phyloP scores from a whole-genome alignment of 2,888 invertebrate genomes.

The Acholoe squamosa region DNA sequence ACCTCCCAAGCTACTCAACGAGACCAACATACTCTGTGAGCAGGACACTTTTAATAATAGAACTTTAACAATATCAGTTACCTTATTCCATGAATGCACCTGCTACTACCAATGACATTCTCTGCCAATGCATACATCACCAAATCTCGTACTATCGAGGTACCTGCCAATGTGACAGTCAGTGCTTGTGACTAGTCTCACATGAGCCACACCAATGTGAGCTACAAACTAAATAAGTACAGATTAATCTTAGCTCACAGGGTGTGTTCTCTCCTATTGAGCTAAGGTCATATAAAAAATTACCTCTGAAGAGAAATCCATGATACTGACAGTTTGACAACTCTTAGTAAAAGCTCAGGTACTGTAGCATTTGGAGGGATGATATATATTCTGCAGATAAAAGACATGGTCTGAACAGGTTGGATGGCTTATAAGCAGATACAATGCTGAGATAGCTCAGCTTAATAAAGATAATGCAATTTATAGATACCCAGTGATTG shows the following conservation, averaged over 20 bases:
- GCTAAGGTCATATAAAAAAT: too few relatives aligned
- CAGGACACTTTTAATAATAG: neutral
- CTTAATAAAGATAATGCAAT: neutral
- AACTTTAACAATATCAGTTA: neutral
- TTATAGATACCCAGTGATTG: neutral
- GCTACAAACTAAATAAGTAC: too few relatives aligned
- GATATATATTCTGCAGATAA: neutral
- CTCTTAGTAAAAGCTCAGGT: too few relatives aligned
- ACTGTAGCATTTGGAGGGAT: neutral
- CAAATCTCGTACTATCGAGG: too few relatives aligned
- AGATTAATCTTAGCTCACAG: too few relatives aligned
- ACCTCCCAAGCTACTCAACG: neutral
- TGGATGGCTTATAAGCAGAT: neutral
- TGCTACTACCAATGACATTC: neutral
- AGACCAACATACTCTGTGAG: neutral
- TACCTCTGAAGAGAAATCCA: too few relatives aligned
- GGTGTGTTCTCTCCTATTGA: too few relatives aligned
- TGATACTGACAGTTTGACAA: too few relatives aligned
- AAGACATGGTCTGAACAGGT: neutral
- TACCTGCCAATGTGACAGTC: too few relatives aligned
- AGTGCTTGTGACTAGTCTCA: too few relatives aligned
- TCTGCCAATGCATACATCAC: too few relatives aligned
- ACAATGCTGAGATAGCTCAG: neutral
- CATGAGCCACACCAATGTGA: too few relatives aligned
- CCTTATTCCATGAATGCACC: conserved; percentile 27